Evolutionary conservation across 1,140 invertebrate species (phyloP), one percentile per base, ranked within the genome.

Genomic region (Matsumurasca onukii): DNA sequence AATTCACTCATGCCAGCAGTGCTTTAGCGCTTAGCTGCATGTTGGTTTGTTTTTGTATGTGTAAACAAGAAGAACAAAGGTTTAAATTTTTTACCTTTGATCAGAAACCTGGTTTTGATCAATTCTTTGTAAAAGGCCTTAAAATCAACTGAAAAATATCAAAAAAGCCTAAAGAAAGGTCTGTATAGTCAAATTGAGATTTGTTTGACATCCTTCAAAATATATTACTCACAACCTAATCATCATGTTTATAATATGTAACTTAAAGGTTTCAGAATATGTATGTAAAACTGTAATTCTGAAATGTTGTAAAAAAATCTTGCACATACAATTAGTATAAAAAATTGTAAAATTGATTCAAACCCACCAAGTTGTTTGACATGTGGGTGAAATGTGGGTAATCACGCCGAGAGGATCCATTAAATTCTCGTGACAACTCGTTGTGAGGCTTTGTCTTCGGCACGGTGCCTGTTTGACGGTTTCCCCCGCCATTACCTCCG

Each of bases 371-470:
- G 17, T 65, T 65, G 22, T 65, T 65, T 15, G 62, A 39, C 24
- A 65, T 45, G 34, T 65, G 62, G 55, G 15, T 24, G 34, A 65
- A 65, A 39, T 31, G 31, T 22, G 20, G 62, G 22, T 65, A 65
- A 27, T 65, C 62, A 22, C 62, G 31, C 9, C 62, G 31, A 39
- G 39, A 22, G 1, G 62, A 24, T 5, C 62, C 62, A 48, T 65
- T 65, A 25, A 48, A 65, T 25, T 65, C 62, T 45, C 62, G 31
- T 1, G 62, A 48, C 1, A 39, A 52, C 31, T 68, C 57, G 52
- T 69, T 69, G 13, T 57, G 61, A 0, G 61, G 15, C 30, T 69
- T 69, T 24, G 48, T 69, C 22, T 69, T 69, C 12, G 68, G 68
- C 17, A 69, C 68, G 57, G 68, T 68, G 1, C 55, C 67, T 1